phyloP scores from a whole-genome alignment of 1,140 invertebrate genomes.

The Samia ricini region DNA sequence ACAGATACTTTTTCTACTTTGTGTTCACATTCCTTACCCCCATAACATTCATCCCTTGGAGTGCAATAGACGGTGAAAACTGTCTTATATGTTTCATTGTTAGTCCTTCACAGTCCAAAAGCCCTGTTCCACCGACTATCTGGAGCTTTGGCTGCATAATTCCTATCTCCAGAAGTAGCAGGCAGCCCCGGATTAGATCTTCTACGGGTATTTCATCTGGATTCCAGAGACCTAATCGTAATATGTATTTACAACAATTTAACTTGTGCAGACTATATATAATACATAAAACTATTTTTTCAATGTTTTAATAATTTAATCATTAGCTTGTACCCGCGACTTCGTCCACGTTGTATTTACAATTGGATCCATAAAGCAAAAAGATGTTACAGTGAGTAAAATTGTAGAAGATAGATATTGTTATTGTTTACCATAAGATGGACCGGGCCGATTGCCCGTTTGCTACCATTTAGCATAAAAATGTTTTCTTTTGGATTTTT shows the following conservation, averaged over 20 bases:
- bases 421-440: too few relatives aligned
- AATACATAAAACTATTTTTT: too few relatives aligned
- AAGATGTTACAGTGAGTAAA: background rate
- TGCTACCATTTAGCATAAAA: too few relatives aligned
- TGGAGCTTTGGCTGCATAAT: conserved; percentile 65
- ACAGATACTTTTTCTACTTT: background rate
- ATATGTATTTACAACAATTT: too few relatives aligned
- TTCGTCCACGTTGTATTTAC: background rate
- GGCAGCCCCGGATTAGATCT: conserved; percentile 45
- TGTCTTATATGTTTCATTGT: conserved; percentile 83
- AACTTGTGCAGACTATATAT: too few relatives aligned
- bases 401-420: too few relatives aligned
- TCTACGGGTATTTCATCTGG: conserved; percentile 41
- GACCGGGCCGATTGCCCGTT: too few relatives aligned
- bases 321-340: background rate
- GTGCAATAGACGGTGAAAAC: conserved; percentile 81
- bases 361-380: background rate
- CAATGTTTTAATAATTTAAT: too few relatives aligned
- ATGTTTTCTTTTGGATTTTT: too few relatives aligned
- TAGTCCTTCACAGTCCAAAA: conserved; percentile 85
- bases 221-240: conserved; percentile 55
- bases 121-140: conserved; percentile 74
- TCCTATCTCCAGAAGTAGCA: conserved; percentile 53
- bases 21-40: conserved; percentile 76
- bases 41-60: conserved; percentile 82